These are phyloP conservation scores for Pyrgilauda ruficollis DNA, from an alignment of 2,113 vertebrate species.

Conservation along the genomic window DNA sequence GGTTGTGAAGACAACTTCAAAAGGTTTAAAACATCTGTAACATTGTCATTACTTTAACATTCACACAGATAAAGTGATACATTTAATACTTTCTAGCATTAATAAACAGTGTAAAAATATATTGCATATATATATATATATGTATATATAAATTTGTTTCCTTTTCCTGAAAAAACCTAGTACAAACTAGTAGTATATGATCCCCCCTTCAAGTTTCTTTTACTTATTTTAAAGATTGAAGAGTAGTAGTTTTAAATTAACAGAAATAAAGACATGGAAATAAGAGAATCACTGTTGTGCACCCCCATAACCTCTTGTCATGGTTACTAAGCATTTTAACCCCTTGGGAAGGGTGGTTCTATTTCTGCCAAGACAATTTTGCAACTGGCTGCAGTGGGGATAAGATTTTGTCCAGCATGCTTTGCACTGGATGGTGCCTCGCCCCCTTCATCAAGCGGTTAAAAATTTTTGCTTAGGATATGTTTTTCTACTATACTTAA, in stretches of 20 bases:
- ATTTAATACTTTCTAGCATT: slow-evolving; percentile 62
- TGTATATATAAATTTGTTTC: slow-evolving; percentile 67
- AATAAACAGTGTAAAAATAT: slow-evolving; percentile 79
- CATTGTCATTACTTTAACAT: slow-evolving; percentile 41
- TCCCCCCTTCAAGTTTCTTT: slow-evolving; percentile 74
- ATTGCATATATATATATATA: slow-evolving; percentile 61
- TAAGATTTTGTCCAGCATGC: neutral
- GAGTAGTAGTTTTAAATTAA: slow-evolving; percentile 65
- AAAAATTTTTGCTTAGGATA: neutral
- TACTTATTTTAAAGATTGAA: slow-evolving; percentile 53
- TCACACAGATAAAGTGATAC: slow-evolving; percentile 64
- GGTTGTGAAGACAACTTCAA: slow-evolving; percentile 51
- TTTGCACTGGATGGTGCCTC: neutral
- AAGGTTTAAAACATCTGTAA: slow-evolving; percentile 37
- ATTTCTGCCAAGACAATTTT: neutral
- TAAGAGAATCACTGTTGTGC: slow-evolving; percentile 13
- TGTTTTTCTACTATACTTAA: neutral
- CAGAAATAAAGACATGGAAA: slow-evolving; percentile 33
- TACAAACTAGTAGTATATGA: slow-evolving; percentile 71
- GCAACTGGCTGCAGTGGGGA: slow-evolving; percentile 3
- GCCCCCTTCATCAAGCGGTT: slow-evolving; percentile 8
- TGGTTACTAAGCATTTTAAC: neutral
- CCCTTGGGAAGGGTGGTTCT: neutral
- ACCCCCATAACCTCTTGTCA: neutral
- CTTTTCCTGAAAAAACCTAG: slow-evolving; percentile 73